phyloP scores from a whole-genome alignment of 2,113 vertebrate species.

The Leptocoma aspasia region DNA sequence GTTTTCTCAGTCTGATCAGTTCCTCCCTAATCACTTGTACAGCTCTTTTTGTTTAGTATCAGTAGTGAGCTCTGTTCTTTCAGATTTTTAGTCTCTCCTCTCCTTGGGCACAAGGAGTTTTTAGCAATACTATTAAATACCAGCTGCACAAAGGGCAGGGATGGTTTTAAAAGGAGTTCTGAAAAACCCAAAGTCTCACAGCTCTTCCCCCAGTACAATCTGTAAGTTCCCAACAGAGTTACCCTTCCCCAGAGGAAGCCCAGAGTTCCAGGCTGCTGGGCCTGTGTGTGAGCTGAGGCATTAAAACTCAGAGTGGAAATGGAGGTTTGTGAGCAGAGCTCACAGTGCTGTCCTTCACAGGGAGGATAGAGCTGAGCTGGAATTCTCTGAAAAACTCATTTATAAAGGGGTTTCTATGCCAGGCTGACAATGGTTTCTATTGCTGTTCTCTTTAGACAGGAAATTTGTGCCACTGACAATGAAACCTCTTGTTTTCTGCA shows the following conservation, averaged over 20 bases:
- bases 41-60: neutral
- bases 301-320: neutral
- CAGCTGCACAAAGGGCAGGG: neutral
- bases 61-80: neutral
- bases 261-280: neutral
- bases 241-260: neutral
- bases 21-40: neutral
- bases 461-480: neutral
- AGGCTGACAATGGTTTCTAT: neutral
- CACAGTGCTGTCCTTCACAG: neutral
- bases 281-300: neutral
- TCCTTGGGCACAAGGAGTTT: neutral
- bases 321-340: neutral
- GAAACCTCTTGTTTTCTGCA: conserved; percentile 4
- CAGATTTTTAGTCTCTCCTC: neutral
- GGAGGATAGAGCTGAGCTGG: neutral
- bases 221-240: neutral
- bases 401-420: neutral
- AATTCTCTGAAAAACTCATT: neutral
- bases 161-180: neutral
- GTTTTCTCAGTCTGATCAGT: neutral
- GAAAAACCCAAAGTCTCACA: neutral
- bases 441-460: neutral
- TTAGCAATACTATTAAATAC: neutral
- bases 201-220: neutral